Conservation (phyloP, 2,888 invertebrate genomes). For the Orthosia cruda region DNA sequence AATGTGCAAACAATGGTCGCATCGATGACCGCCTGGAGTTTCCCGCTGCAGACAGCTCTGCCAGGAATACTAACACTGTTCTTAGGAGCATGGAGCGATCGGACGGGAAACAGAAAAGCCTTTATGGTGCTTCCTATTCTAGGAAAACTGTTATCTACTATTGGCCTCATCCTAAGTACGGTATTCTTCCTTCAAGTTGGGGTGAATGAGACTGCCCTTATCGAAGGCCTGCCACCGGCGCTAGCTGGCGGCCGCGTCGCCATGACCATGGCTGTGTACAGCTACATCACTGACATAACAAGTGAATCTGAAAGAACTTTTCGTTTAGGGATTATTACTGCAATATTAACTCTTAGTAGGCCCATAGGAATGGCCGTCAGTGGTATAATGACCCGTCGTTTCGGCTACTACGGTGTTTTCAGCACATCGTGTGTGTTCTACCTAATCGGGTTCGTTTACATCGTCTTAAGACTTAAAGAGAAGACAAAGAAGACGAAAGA, state of each 20-base stretch:
- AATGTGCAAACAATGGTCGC: slow-evolving; percentile 91
- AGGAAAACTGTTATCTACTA: slow-evolving; percentile 91
- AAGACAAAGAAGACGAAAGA: slow-evolving; percentile 78
- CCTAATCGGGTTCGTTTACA: slow-evolving; percentile 87
- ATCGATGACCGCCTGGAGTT: slow-evolving; percentile 92
- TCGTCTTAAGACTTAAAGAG: slow-evolving; percentile 85
- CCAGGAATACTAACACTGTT: slow-evolving; percentile 92
- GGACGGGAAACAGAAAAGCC: slow-evolving; percentile 92
- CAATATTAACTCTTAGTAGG: slow-evolving; percentile 89
- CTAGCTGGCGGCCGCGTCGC: slow-evolving; percentile 92
- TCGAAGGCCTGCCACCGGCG: slow-evolving; percentile 92
- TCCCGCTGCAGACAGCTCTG: slow-evolving; percentile 91
- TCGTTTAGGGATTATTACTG: slow-evolving; percentile 92
- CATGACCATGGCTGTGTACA: slow-evolving; percentile 92
- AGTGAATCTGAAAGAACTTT: slow-evolving; percentile 92
- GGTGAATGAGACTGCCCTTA: slow-evolving; percentile 90
- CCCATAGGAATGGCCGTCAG: slow-evolving; percentile 91
- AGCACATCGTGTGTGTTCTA: slow-evolving; percentile 87
- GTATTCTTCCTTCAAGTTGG: slow-evolving; percentile 91
- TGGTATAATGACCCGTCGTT: slow-evolving; percentile 89
- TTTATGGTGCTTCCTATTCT: slow-evolving; percentile 92
- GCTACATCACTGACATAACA: slow-evolving; percentile 93
- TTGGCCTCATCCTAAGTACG: slow-evolving; percentile 91
- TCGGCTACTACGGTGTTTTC: slow-evolving; percentile 90
- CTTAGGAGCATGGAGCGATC: slow-evolving; percentile 93